Conservation (phyloP, 2,113 vertebrate species). For the Sebastes schlegelii region DNA sequence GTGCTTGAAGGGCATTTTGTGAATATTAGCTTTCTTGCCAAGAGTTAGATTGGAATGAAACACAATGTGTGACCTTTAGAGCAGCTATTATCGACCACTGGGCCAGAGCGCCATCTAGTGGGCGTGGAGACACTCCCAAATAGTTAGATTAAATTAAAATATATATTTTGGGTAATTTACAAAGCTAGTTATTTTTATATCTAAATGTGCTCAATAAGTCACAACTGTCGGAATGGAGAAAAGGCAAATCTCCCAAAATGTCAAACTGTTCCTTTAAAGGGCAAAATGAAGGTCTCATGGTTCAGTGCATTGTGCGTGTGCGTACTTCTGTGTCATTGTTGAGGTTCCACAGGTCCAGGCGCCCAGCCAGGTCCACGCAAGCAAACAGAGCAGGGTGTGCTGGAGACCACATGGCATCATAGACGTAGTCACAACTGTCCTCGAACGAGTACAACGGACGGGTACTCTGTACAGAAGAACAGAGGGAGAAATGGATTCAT, state of each 20-base stretch:
- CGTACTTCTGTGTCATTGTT: slow-evolving; percentile 97
- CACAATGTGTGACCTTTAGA: too few species aligned
- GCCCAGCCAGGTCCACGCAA: slow-evolving; percentile 95
- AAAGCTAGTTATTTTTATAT: too few species aligned
- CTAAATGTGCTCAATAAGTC: too few species aligned
- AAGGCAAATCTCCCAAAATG: background rate
- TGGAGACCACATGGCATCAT: slow-evolving; percentile 98
- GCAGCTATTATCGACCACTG: too few species aligned
- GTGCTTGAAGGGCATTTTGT: background rate
- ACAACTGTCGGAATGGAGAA: background rate
- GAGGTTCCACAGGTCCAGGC: slow-evolving; percentile 98
- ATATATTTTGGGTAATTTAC: too few species aligned
- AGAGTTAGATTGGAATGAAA: too few species aligned
- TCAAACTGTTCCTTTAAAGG: background rate
- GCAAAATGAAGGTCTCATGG: background rate
- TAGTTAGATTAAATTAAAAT: too few species aligned
- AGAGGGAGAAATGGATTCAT: background rate
- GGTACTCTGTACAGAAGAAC: slow-evolving; percentile 86
- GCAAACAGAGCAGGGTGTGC: slow-evolving; percentile 97
- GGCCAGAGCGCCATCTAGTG: too few species aligned
- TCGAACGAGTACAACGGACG: slow-evolving; percentile 98
- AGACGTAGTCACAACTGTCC: slow-evolving; percentile 97
- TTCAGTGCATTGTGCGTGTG: slow-evolving; percentile 17
- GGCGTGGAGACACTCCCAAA: too few species aligned
- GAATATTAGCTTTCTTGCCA: too few species aligned